Evolutionary conservation across 2,113 vertebrate genomes (phyloP), one percentile per base, ranked within the genome.

Genomic region (Malurus melanocephalus): DNA sequence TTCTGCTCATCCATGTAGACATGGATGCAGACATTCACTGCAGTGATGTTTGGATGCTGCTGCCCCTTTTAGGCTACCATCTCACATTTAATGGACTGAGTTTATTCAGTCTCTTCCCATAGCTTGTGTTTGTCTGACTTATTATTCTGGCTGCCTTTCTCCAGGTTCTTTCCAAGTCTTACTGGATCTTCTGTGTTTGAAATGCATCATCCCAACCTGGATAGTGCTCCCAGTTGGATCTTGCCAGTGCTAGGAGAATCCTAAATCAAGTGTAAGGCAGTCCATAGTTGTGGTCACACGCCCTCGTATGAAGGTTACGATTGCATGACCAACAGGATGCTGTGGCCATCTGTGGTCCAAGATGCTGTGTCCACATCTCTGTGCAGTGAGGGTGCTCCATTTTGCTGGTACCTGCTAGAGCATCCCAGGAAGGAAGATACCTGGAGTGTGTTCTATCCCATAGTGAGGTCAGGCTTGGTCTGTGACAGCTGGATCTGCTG

Each of bases 301-400:
- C 19, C 48, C 27, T 83, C 10, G 3, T 56, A 15, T 42, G 68
- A 30, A 38, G 56, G 27, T 26, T 66, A 24, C 7, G 18, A 28
- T 26, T 35, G 60, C 3, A 1, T 90, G 55, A 55, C 13, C 64
- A 69, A 8, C 4, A 6, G 19, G 43, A 26, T 27, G 4, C 20
- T 55, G 16, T 67, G 51, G 55, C 77, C 56, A 27, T 42, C 35
- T 68, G 24, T 68, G 85, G 56, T 32, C 57, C 1, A 1, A 61
- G 53, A 6, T 57, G 42, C 45, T 75, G 19, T 46, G 38, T 82
- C 12, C 46, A 40, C 11, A 26, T 53, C 33, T 93, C 62, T 65
- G 13, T 2, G 1, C 62, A 68, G 13, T 2, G 1, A 52, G 27
- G 35, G 10, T 49, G 30, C 30, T 59, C 33, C 1, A 0, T 71